These are phyloP conservation scores for Epinephelus cyanopodus DNA, from an alignment of 2,113 vertebrate species.

Conservation along the genomic window DNA sequence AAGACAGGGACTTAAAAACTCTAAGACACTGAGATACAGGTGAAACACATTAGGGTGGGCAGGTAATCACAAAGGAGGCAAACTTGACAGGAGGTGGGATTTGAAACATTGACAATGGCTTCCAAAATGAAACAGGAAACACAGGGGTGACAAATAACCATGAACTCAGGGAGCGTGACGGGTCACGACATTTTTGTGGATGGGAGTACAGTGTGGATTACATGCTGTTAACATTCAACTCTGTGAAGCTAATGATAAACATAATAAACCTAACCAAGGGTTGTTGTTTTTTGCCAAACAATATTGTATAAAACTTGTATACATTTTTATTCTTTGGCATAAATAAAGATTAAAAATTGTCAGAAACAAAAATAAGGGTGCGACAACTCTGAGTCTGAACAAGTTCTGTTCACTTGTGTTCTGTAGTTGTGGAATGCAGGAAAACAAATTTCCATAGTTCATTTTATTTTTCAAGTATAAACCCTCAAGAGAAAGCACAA, in stretches of 20 bases:
- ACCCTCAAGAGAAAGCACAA: neutral
- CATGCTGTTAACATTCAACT: neutral
- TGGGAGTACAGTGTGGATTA: neutral
- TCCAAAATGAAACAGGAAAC: too few relatives aligned
- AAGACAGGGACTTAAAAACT: too few relatives aligned
- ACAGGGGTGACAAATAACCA: too few relatives aligned
- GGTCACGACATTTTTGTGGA: neutral
- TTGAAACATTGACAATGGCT: too few relatives aligned
- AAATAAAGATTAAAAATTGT: neutral
- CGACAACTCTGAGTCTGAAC: neutral
- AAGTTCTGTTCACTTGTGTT: neutral
- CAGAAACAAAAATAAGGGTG: too few relatives aligned
- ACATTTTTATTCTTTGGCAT: neutral
- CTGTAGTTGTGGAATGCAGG: neutral
- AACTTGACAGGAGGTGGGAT: too few relatives aligned
- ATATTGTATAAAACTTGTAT: neutral
- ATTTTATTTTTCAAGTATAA: neutral
- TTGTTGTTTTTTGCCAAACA: neutral
- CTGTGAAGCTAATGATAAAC: neutral
- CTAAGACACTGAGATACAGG: too few relatives aligned
- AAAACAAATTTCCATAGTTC: neutral
- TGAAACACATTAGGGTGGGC: too few relatives aligned
- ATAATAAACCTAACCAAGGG: neutral
- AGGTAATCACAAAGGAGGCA: too few relatives aligned
- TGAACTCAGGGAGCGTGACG: too few relatives aligned